phyloP scores from a whole-genome alignment of 2,888 invertebrate species.

The Xestoiulus laeticollis region DNA sequence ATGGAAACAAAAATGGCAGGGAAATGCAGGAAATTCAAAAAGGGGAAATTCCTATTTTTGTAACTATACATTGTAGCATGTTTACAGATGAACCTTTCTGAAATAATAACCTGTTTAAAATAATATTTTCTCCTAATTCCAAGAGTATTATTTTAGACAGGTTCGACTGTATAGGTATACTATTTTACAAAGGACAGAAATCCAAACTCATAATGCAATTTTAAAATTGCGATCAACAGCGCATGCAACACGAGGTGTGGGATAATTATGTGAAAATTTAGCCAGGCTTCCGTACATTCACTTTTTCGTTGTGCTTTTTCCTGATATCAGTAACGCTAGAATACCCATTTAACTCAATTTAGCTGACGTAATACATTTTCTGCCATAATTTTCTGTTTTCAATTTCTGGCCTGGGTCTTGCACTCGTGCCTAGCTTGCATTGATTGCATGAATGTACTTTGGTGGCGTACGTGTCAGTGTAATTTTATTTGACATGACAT shows the following conservation, averaged over 20 bases:
- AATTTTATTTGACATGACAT: slow-evolving; percentile 43
- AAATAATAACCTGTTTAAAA: no score
- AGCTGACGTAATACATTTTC: slow-evolving; percentile 24
- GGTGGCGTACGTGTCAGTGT: slow-evolving; percentile 34
- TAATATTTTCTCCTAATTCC: no score
- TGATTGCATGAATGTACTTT: background rate
- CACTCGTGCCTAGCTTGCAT: background rate
- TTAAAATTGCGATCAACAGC: background rate
- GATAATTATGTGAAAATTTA: background rate
- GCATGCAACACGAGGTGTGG: background rate
- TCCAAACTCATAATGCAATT: background rate
- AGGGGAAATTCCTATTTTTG: no score
- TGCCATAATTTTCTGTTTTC: slow-evolving; percentile 36
- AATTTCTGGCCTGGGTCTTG: background rate
- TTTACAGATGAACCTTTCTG: no score
- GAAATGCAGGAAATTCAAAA: no score
- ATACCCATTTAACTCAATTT: slow-evolving; percentile 30
- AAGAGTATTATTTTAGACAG: no score
- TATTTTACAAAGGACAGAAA: background rate
- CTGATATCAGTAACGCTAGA: background rate
- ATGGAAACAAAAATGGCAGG: no score
- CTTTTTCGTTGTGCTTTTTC: background rate
- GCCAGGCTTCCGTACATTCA: background rate
- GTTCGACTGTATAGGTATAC: no score
- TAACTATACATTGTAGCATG: no score